Base-by-base conservation (phyloP, 2,888 invertebrate genomes). In the Habroteleia sp. region DNA sequence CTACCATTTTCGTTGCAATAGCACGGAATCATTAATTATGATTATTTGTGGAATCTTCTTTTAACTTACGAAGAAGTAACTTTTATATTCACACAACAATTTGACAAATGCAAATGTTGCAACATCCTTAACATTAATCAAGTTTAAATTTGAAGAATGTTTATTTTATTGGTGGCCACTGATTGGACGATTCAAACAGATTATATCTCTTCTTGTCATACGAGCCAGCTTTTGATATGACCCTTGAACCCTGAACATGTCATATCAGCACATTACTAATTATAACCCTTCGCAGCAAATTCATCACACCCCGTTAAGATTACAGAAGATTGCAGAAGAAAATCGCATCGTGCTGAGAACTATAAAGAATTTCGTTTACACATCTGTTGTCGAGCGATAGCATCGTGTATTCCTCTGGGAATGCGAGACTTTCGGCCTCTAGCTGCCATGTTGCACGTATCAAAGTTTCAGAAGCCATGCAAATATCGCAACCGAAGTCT, bases 381-480 rank as follows among this genome's bases (percentile, higher is more conserved):
- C 58, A 60, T 60, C 60, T 46, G 60, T 60, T 60, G 60, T 60
- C 11, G 29, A 29, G 35, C 44, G 60, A 60, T 60, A 60, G 23
- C 46, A 60, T 60, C 60, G 46, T 14, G 16, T 42, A 46, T 35
- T 33, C 60, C 60, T 5, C 7, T 10, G 56, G 31, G 56, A 58
- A 58, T 44, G 42, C 42, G 42, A 58, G 58, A 58, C 39, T 11
- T 31, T 41, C 13, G 23, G 42, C 33, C 8, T 58, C 42, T 39
- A 17, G 33, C 23, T 33, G 23, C 44, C 29, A 42, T 58, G 42
- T 33, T 11, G 25, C 42, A 25, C n/a, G 29, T 58, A 58, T 58
- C 58, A 58, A 35, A 58, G 58, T 44, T 58, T 44, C 44, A 58
- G 58, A 42, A 44, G 35, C 56, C 31, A 8, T 41, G 42, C 56